phyloP scores from a whole-genome alignment of 2,888 invertebrate species.

The Junonia oenone region DNA sequence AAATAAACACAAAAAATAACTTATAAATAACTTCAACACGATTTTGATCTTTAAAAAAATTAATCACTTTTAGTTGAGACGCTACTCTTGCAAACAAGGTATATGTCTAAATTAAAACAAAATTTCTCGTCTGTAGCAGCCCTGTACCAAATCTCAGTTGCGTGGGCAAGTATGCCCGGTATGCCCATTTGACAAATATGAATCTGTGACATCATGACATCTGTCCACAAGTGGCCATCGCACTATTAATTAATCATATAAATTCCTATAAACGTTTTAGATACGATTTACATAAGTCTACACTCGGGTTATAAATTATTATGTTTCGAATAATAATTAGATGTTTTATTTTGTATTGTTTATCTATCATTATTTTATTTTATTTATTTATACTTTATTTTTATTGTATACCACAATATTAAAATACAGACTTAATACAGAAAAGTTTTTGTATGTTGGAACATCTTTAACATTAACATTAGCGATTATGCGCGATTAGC shows the following conservation, averaged over 20 bases:
- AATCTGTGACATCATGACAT: constrained; percentile 35
- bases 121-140: neutral
- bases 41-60: too few species aligned
- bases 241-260: constrained; percentile 29
- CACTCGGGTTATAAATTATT: constrained; percentile 9
- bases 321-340: neutral
- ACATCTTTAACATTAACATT: too few species aligned
- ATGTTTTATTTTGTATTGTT: neutral
- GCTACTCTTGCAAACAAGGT: too few species aligned
- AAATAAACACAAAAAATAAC: too few species aligned
- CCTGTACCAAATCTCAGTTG: constrained; percentile 13
- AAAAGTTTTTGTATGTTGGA: too few species aligned
- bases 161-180: constrained; percentile 31
- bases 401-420: neutral
- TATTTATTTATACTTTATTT: neutral
- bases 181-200: constrained; percentile 39
- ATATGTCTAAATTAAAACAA: too few species aligned
- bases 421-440: too few species aligned
- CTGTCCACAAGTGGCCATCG: constrained; percentile 30
- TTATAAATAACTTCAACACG: too few species aligned
- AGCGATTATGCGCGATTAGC: too few species aligned
- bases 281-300: constrained; percentile 12
- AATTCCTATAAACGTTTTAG: constrained; percentile 19
- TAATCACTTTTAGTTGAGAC: too few species aligned
- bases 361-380: neutral